A percentile compares a stretch with the other conserved stretches of the same genome.
Evolutionary conservation across 2,113 vertebrate species (phyloP).

Genomic region (Bubo blakistoni): DNA sequence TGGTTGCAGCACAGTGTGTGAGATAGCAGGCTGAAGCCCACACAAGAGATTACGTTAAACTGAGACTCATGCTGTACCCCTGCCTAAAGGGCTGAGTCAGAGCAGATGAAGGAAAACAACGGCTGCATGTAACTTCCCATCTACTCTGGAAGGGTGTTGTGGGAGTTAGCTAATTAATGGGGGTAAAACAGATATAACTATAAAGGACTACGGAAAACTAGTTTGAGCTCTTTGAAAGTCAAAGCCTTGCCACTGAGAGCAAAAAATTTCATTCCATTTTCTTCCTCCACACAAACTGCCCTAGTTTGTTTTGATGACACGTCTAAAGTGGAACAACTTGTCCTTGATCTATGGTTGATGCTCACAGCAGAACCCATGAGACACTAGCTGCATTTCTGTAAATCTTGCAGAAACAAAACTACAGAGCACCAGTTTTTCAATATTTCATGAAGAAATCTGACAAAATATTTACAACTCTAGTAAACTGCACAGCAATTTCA

Average conservation of each 20-base stretch:
- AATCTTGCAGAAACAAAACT: background rate
- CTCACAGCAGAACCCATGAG: background rate
- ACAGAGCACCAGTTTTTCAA: conserved; percentile 11
- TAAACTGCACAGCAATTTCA: background rate
- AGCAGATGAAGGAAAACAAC: background rate
- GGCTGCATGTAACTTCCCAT: background rate
- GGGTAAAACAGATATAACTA: background rate
- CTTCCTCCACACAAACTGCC: background rate
- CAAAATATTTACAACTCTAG: conserved; percentile 28
- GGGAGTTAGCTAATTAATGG: background rate
- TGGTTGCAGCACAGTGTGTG: background rate
- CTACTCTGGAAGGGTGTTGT: background rate
- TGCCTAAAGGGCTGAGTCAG: background rate
- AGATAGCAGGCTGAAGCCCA: background rate
- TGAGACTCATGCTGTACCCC: background rate
- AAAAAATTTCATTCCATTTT: background rate
- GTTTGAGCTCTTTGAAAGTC: background rate
- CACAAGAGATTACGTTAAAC: background rate
- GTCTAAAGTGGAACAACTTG: conserved; percentile 30
- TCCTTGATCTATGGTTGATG: background rate
- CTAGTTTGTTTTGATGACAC: conserved; percentile 52
- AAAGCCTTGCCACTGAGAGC: background rate
- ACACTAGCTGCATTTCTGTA: background rate
- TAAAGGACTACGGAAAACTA: background rate
- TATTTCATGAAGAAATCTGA: conserved; percentile 53